Evolutionary conservation across 2,888 invertebrate species (phyloP).

Genomic region (Brachyopa scutellaris): DNA sequence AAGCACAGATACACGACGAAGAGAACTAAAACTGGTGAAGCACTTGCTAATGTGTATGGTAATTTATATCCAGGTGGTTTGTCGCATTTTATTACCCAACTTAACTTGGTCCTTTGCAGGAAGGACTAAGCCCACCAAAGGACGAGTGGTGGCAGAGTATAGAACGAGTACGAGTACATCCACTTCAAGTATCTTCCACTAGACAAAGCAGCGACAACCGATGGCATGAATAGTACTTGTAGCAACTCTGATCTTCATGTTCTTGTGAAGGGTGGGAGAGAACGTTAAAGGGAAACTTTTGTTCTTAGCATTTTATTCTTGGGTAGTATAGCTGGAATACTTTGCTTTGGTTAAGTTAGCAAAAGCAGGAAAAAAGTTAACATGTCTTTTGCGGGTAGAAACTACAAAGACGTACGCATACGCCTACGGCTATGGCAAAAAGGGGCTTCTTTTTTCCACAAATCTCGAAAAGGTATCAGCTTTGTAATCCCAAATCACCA

Average conservation of each 20-base stretch:
- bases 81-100: constrained; percentile 72
- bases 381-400: too few relatives aligned
- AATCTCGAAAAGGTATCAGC: too few relatives aligned
- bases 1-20: constrained; percentile 1
- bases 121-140: constrained; percentile 23
- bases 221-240: constrained; percentile 51
- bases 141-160: too few relatives aligned
- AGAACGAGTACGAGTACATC: background rate
- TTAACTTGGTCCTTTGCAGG: constrained; percentile 63
- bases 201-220: constrained; percentile 29
- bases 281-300: constrained; percentile 51
- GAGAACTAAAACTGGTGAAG: constrained; percentile 59
- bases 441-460: too few relatives aligned
- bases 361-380: too few relatives aligned
- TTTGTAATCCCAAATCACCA: too few relatives aligned
- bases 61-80: constrained; percentile 73
- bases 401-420: too few relatives aligned
- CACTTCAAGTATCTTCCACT: constrained; percentile 7
- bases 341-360: too few relatives aligned
- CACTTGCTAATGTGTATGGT: constrained; percentile 72
- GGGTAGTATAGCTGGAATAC: too few relatives aligned
- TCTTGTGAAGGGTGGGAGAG: too few relatives aligned
- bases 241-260: constrained; percentile 54
- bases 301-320: constrained; percentile 35
- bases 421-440: too few relatives aligned